phyloP scores from a whole-genome alignment of 2,888 invertebrate genomes.

The Aphidius colemani region DNA sequence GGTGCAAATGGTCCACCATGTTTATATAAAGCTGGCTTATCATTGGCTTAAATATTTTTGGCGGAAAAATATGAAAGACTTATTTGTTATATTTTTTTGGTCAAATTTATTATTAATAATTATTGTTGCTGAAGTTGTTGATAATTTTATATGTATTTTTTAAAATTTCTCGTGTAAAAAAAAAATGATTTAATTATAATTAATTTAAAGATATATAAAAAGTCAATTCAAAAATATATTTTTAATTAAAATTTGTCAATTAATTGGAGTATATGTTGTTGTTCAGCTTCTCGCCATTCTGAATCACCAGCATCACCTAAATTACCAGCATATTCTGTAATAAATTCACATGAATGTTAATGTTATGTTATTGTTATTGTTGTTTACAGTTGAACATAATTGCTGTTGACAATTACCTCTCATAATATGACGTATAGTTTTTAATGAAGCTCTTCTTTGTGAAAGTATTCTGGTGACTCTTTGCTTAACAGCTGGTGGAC shows the following conservation, averaged over 20 bases:
- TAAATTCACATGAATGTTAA: constrained; percentile 1
- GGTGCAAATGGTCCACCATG: not conserved
- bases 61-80: too few species aligned
- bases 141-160: not conserved
- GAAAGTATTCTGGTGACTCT: constrained; percentile 87
- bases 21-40: not conserved
- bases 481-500: constrained; percentile 78
- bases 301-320: constrained; percentile 87
- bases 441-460: constrained; percentile 86
- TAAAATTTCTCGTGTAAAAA: not conserved
- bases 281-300: constrained; percentile 85
- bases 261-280: constrained; percentile 87
- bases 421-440: constrained; percentile 92
- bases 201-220: not conserved
- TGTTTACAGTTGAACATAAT: constrained; percentile 8
- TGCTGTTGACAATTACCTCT: constrained; percentile 66
- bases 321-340: constrained; percentile 90
- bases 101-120: not conserved
- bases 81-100: not conserved
- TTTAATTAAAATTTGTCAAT: constrained; percentile 85
- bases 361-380: not conserved
- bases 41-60: too few species aligned
- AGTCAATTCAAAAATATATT: not conserved
- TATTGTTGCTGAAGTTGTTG: not conserved
- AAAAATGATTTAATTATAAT: constrained; percentile 7